A percentile compares a stretch with the other conserved stretches of the same genome.
phyloP scores from a whole-genome alignment of 2,797 vertebrate species.

The Sylvia borin region DNA sequence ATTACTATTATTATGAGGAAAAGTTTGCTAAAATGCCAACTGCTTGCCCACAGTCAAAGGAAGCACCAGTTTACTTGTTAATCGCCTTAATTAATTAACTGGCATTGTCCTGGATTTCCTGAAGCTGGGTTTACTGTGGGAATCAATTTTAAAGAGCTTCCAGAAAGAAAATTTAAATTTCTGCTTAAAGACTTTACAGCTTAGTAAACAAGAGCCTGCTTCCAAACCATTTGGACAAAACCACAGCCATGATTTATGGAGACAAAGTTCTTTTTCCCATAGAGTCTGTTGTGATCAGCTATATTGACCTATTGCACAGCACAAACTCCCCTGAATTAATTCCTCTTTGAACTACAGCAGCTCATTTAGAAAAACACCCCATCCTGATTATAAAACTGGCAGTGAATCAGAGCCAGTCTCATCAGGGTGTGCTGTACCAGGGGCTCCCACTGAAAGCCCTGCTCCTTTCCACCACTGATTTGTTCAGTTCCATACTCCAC shows the following conservation, averaged over 20 bases:
- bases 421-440: neutral
- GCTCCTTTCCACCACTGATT: neutral
- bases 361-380: neutral
- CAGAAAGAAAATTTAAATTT: slow-evolving; percentile 52
- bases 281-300: neutral
- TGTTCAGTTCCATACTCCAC: neutral
- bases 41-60: slow-evolving; percentile 33
- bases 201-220: slow-evolving; percentile 44
- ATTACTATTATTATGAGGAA: slow-evolving; percentile 45
- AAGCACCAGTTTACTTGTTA: slow-evolving; percentile 47
- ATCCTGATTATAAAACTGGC: neutral
- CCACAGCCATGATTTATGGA: neutral
- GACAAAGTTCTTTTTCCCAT: neutral
- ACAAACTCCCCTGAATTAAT: slow-evolving; percentile 24
- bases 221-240: slow-evolving; percentile 41
- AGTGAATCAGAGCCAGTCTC: neutral
- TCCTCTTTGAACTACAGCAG: neutral
- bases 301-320: slow-evolving; percentile 23
- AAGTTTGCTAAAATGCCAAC: slow-evolving; percentile 47
- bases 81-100: slow-evolving; percentile 68
- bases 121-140: slow-evolving; percentile 28
- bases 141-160: slow-evolving; percentile 63
- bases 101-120: slow-evolving; percentile 53
- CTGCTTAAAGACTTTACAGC: slow-evolving; percentile 33
- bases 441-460: neutral